Base-by-base conservation (phyloP, 2,797 vertebrate species). In the Acropternis orthonyx region DNA sequence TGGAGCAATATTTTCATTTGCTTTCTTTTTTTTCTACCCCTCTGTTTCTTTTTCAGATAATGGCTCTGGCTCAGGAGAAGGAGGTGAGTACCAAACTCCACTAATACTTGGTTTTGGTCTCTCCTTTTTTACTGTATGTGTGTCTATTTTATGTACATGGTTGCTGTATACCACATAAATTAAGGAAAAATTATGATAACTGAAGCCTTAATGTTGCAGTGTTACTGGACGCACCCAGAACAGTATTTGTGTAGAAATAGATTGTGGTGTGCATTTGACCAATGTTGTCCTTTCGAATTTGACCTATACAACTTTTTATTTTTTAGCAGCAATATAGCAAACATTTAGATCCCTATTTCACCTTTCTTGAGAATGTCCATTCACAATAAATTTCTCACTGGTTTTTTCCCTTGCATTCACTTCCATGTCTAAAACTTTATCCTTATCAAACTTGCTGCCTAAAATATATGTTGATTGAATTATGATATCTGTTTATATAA, bases 31-130 rank as follows among this genome's bases (percentile, higher is more conserved):
- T 54, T 12, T 18, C 9, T 58, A 46, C 5, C 37, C 9, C 37
- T 51, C 51, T 93, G 63, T 94, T 93, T 97, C 92, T 94, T 95
- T 96, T 96, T 88, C 97, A 99, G 99, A 99, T 98, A 98, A 98
- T 39, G 99, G 99, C 74, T 99, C 99, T 73, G 99, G 99, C 66
- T 99, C 99, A 77, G 99, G 99, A 97, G 98, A 99, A 92, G 98
- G 98, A 96, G 99, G 99, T 99, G 96, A 97, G 98, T 98, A 95
- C 65, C 59, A 91, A 94, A 62, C 24, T 48, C 6, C 14, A 52
- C 13, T 69, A 89, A 18, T 10, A 18, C 9, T 46, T 88, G 12
- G 7, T 73, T 94, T 89, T 66, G 34, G 12, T 56, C 26, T 83
- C 74, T 34, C 19, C 76, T 66, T 89, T 71, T 36, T 66, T 52